Percentiles rank a stretch among this genome's conserved stretches.
These are phyloP conservation scores for Achatina immaculata DNA, from an alignment of 1,140 invertebrate species.

Conservation along the genomic window DNA sequence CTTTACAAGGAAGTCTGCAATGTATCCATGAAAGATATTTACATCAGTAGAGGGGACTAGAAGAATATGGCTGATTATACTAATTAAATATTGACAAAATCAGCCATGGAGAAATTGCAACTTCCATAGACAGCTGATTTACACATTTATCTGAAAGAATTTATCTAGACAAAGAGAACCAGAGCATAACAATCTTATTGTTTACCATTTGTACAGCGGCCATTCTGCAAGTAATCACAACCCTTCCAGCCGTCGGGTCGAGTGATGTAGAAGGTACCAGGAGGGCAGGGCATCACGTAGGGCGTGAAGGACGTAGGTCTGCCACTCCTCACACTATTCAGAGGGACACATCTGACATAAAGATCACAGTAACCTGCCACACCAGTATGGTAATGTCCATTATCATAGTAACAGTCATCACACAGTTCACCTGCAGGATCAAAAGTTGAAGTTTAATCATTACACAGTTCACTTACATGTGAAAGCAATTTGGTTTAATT, in stretches of 20 bases:
- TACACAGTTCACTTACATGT: slow-evolving; percentile 29
- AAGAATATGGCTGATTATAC: too few species aligned
- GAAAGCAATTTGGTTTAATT: not conserved
- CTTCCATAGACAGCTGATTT: too few species aligned
- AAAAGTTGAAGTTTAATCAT: too few species aligned
- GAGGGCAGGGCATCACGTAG: slow-evolving; percentile 29
- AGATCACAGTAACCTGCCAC: slow-evolving; percentile 37
- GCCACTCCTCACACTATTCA: not conserved
- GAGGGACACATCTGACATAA: slow-evolving; percentile 36
- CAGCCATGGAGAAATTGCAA: too few species aligned
- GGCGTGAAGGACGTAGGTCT: slow-evolving; percentile 20
- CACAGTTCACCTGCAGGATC: not conserved
- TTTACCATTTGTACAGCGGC: slow-evolving; percentile 13
- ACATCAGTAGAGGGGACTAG: too few species aligned
- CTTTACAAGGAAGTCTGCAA: too few species aligned
- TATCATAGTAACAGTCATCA: slow-evolving; percentile 24
- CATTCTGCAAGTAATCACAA: slow-evolving; percentile 11
- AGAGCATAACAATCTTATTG: too few species aligned
- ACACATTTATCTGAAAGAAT: too few species aligned
- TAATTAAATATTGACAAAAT: too few species aligned
- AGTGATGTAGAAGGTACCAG: slow-evolving; percentile 39
- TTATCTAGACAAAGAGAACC: too few species aligned
- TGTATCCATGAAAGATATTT: too few species aligned
- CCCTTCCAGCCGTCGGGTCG: slow-evolving; percentile 16
- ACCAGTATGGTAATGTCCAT: slow-evolving; percentile 37